Conservation (phyloP, 2,888 invertebrate species). For the Yponomeuta plumbellus region DNA sequence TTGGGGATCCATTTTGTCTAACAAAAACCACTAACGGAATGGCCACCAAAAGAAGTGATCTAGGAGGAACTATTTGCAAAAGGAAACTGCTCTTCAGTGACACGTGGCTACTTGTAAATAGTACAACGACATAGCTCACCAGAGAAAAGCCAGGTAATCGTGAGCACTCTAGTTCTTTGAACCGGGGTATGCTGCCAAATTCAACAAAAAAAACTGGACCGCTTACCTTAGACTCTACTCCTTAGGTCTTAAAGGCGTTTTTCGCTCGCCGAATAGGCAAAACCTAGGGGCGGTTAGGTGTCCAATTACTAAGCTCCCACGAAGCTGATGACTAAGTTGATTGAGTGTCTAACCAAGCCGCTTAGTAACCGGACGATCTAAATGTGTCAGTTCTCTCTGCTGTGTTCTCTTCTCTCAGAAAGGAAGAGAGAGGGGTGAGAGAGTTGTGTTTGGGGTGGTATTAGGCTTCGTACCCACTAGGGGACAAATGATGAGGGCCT, state of each 20-base stretch:
- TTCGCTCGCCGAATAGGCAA: not conserved
- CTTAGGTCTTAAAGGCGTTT: not conserved
- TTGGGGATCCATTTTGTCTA: not conserved
- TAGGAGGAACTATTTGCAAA: not conserved
- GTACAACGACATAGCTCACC: not conserved
- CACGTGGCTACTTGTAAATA: not conserved
- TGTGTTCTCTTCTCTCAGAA: too few species aligned
- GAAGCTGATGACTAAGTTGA: not conserved
- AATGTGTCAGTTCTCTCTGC: too few species aligned
- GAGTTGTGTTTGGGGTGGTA: too few species aligned
- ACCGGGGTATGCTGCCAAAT: slow-evolving; percentile 6
- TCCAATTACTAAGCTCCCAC: not conserved
- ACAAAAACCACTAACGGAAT: not conserved
- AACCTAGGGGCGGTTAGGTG: not conserved
- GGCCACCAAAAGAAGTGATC: not conserved
- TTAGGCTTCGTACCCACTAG: too few species aligned
- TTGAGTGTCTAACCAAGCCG: not conserved
- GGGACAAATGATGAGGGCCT: too few species aligned
- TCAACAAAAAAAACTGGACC: slow-evolving; percentile 3
- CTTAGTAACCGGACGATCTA: not conserved
- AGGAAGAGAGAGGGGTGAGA: too few species aligned
- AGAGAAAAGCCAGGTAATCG: not conserved
- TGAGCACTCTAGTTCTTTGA: slow-evolving; percentile 5
- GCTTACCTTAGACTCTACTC: not conserved
- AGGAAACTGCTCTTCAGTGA: not conserved